Percentiles rank a stretch among this genome's conserved stretches.
Conservation (phyloP, 2,113 vertebrate genomes). For the Chascanopsetta lugubris region DNA sequence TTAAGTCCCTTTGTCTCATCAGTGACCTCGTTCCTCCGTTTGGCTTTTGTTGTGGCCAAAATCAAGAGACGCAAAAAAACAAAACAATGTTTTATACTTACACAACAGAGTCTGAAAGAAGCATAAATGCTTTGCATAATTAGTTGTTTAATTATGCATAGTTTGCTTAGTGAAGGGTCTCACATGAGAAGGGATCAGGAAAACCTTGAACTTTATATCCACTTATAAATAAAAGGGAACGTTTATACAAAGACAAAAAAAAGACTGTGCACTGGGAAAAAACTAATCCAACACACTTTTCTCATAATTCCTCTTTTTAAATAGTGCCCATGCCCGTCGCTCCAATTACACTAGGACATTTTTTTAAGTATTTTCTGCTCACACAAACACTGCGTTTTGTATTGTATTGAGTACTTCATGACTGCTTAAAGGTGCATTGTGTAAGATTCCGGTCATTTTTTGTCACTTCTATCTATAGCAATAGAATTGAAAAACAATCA, state of each 20-base stretch:
- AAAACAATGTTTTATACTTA: slow-evolving; percentile 37
- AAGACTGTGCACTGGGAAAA: slow-evolving; percentile 9
- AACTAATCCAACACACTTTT: slow-evolving; percentile 19
- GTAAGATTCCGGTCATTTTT: too few species aligned
- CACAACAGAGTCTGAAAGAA: slow-evolving; percentile 37
- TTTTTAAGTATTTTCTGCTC: too few species aligned
- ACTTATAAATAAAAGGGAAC: slow-evolving; percentile 31
- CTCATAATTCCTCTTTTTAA: slow-evolving; percentile 30
- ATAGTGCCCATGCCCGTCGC: neutral
- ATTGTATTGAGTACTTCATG: too few species aligned
- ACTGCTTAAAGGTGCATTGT: too few species aligned
- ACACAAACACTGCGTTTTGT: too few species aligned
- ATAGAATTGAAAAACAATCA: too few species aligned
- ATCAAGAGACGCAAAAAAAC: slow-evolving; percentile 42
- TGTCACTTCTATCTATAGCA: too few species aligned
- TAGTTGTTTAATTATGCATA: slow-evolving; percentile 57
- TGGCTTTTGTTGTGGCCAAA: slow-evolving; percentile 28
- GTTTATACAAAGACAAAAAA: slow-evolving; percentile 52
- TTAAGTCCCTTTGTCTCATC: slow-evolving; percentile 6
- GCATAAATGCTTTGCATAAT: slow-evolving; percentile 58
- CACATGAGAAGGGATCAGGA: slow-evolving; percentile 34
- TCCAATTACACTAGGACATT: neutral
- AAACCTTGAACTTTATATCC: slow-evolving; percentile 51
- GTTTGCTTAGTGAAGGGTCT: slow-evolving; percentile 44
- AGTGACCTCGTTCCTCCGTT: slow-evolving; percentile 53